Percentiles rank a stretch among this genome's conserved stretches.
Evolutionary conservation across 1,140 invertebrate species (phyloP).

Genomic region (Zeugodacus cucurbitae): DNA sequence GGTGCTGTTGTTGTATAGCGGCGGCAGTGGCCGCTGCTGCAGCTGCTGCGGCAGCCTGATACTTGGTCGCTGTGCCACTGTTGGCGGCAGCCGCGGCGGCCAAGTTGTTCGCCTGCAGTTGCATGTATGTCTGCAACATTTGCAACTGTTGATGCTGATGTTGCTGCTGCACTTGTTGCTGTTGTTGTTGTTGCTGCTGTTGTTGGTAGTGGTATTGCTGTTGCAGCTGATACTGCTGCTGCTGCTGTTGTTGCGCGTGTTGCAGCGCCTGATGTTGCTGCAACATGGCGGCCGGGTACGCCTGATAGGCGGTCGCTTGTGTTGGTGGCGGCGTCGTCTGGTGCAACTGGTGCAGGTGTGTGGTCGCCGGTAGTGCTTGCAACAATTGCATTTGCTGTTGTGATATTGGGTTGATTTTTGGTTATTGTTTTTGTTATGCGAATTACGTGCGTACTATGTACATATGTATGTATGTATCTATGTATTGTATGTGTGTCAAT

Average conservation of each 20-base stretch:
- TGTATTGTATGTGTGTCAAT: not conserved
- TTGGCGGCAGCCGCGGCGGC: slow-evolving; percentile 48
- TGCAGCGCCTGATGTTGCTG: slow-evolving; percentile 45
- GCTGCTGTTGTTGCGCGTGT: slow-evolving; percentile 38
- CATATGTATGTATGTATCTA: not conserved
- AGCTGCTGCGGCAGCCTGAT: slow-evolving; percentile 44
- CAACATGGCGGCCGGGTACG: slow-evolving; percentile 50
- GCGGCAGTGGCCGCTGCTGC: slow-evolving; percentile 33
- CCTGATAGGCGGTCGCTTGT: slow-evolving; percentile 30
- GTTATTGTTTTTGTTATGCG: slow-evolving; percentile 40
- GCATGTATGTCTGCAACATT: slow-evolving; percentile 64
- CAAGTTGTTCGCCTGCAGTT: slow-evolving; percentile 61
- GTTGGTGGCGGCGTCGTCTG: not conserved
- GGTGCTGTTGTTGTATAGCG: not conserved
- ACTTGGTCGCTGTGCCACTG: slow-evolving; percentile 56
- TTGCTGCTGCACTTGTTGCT: slow-evolving; percentile 54
- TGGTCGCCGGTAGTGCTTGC: slow-evolving; percentile 61
- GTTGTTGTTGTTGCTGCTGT: slow-evolving; percentile 49
- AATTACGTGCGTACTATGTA: not conserved
- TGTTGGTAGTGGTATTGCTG: slow-evolving; percentile 44
- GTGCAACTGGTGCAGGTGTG: slow-evolving; percentile 54
- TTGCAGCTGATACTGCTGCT: slow-evolving; percentile 44
- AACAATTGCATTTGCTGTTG: slow-evolving; percentile 66
- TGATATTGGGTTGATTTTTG: slow-evolving; percentile 49
- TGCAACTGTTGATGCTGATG: slow-evolving; percentile 49